Evolutionary conservation across 92 coral and sea anemone genomes (phyloP).

Genomic region (Hydrozoanthus gracilis): DNA sequence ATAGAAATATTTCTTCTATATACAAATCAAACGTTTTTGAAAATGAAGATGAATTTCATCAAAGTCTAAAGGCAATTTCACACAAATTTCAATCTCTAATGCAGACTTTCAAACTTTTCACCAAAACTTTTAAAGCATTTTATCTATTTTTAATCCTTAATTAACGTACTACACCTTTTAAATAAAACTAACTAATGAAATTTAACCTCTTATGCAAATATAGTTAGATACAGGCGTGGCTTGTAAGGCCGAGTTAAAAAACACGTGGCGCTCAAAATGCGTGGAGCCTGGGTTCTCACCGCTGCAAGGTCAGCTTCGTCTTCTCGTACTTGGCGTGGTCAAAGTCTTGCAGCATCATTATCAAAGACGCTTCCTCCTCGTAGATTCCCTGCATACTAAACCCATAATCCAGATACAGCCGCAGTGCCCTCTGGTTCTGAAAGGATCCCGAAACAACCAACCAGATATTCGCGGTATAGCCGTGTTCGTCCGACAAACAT

Average conservation of each 20-base stretch:
- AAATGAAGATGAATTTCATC: neutral
- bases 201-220: slow-evolving; percentile 17
- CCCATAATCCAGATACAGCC: slow-evolving; percentile 7
- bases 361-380: neutral
- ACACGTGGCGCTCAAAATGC: slow-evolving; percentile 25
- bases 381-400: slow-evolving; percentile 19
- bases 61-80: slow-evolving; percentile 19
- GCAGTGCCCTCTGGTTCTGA: slow-evolving; percentile 20
- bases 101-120: slow-evolving; percentile 14
- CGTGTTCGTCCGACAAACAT: neutral
- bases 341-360: slow-evolving; percentile 1
- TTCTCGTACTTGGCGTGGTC: neutral
- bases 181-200: slow-evolving; percentile 20
- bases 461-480: slow-evolving; percentile 28
- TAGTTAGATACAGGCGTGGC: slow-evolving; percentile 8
- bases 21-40: neutral
- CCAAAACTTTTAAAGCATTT: slow-evolving; percentile 17
- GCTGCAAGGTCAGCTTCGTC: neutral
- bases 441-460: slow-evolving; percentile 23
- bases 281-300: slow-evolving; percentile 7
- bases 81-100: slow-evolving; percentile 19
- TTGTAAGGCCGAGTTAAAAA: neutral
- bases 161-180: slow-evolving; percentile 10
- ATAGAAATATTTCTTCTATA: neutral
- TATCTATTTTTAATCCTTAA: slow-evolving; percentile 14